Percentiles rank a stretch among this genome's conserved stretches.
Evolutionary conservation across 2,113 vertebrate species (phyloP).

Genomic region (Mirounga angustirostris): DNA sequence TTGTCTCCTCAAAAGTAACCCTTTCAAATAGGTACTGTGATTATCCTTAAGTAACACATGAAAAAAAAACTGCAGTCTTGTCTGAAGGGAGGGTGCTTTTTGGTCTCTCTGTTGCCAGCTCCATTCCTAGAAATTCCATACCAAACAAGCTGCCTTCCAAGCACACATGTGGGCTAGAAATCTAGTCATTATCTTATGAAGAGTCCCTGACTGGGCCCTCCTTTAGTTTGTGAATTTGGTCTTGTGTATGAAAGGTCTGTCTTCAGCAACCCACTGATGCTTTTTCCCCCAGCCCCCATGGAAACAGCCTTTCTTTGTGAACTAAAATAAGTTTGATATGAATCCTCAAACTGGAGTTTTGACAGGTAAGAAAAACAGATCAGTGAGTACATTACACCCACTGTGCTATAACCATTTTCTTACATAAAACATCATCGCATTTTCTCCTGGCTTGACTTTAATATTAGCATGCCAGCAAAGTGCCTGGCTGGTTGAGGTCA

Average conservation of each 20-base stretch:
- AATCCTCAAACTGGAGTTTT: conserved; percentile 64
- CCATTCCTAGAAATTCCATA: neutral
- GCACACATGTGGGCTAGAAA: neutral
- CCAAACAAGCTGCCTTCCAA: neutral
- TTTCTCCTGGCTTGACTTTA: conserved; percentile 41
- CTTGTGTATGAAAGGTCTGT: conserved; percentile 4
- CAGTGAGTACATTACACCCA: conserved; percentile 50
- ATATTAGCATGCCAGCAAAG: neutral
- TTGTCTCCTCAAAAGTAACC: neutral
- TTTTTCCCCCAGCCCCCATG: neutral
- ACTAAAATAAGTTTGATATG: conserved; percentile 68
- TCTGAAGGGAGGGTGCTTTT: neutral
- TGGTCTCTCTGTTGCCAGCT: neutral
- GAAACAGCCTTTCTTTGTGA: conserved; percentile 59
- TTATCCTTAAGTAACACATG: neutral
- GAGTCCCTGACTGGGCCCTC: neutral
- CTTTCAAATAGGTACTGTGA: neutral
- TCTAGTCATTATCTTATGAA: neutral
- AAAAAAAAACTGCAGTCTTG: neutral
- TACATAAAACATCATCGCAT: conserved; percentile 12
- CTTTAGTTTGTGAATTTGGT: neutral
- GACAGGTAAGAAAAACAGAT: conserved; percentile 72
- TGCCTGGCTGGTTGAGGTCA: neutral
- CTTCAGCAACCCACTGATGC: neutral
- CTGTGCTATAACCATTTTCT: conserved; percentile 37